Conservation (phyloP, 35 echinoderm and acorn worm species). For the Hemicentrotus pulcherrimus region DNA sequence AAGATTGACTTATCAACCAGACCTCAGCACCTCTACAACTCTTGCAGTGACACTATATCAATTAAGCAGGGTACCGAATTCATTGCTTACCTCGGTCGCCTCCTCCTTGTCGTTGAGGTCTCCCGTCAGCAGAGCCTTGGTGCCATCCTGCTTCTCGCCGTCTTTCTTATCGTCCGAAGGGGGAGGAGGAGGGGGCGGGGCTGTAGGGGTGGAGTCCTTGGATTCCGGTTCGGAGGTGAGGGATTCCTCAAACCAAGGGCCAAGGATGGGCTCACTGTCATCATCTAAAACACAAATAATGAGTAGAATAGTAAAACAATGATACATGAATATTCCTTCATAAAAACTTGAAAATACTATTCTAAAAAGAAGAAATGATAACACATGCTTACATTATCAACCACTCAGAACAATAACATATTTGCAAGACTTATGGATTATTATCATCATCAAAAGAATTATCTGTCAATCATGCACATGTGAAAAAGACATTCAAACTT, state of each 20-base stretch:
- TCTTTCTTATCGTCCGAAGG: constrained; percentile 71
- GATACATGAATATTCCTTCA: too few relatives aligned
- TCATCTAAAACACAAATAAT: constrained; percentile 70
- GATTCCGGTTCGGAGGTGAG: constrained; percentile 74
- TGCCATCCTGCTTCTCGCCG: constrained; percentile 63
- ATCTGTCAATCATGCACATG: too few relatives aligned
- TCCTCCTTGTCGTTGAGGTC: constrained; percentile 90
- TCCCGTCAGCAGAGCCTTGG: constrained; percentile 55
- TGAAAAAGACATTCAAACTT: too few relatives aligned
- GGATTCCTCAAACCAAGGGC: constrained; percentile 94
- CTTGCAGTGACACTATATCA: background rate
- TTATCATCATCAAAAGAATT: too few relatives aligned
- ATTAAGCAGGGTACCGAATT: too few relatives aligned
- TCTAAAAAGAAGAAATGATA: too few relatives aligned
- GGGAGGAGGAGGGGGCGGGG: constrained; percentile 76
- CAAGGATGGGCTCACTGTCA: constrained; percentile 98
- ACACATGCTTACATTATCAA: too few relatives aligned
- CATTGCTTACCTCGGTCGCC: constrained; percentile 67
- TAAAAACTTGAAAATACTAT: too few relatives aligned
- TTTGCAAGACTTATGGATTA: too few relatives aligned
- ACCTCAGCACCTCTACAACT: too few relatives aligned
- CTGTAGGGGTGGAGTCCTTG: constrained; percentile 61
- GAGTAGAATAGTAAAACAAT: background rate
- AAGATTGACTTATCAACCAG: too few relatives aligned
- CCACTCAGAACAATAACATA: too few relatives aligned